Percentiles rank a stretch among this genome's conserved stretches.
These are phyloP conservation scores for Meteorus colon DNA, from an alignment of 2,888 invertebrate species.

Conservation along the genomic window DNA sequence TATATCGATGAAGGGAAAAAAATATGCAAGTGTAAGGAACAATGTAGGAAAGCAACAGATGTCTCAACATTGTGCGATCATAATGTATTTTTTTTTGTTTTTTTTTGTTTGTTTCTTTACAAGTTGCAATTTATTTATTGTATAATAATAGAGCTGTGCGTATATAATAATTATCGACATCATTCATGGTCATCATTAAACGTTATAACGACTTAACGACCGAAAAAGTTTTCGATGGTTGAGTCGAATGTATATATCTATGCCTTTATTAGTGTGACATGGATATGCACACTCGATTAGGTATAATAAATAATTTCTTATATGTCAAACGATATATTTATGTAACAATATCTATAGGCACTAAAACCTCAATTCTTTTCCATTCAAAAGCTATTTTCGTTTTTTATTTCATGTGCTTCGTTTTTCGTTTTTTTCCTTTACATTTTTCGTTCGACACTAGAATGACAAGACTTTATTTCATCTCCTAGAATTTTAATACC, in stretches of 20 bases:
- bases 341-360: conserved; percentile 40
- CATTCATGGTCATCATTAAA: neutral
- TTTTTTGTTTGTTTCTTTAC: conserved; percentile 31
- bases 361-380: conserved; percentile 25
- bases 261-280: neutral
- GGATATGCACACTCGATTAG: neutral
- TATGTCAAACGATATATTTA: conserved; percentile 21
- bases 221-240: neutral
- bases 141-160: conserved; percentile 31
- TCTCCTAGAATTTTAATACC: too few relatives aligned
- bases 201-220: neutral
- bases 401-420: neutral
- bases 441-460: neutral
- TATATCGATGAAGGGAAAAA: conserved; percentile 6
- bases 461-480: too few relatives aligned
- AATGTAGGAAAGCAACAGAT: conserved; percentile 4
- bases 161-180: conserved; percentile 19
- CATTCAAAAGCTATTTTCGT: neutral
- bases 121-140: conserved; percentile 33
- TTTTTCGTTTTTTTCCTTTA: neutral
- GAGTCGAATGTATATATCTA: neutral
- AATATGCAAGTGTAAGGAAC: neutral
- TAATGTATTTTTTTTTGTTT: conserved; percentile 38
- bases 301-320: conserved; percentile 6
- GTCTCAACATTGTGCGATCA: conserved; percentile 39